Evolutionary conservation across 1,140 invertebrate species (phyloP), one percentile per base, ranked within the genome.

Genomic region (Drosophila littoralis): DNA sequence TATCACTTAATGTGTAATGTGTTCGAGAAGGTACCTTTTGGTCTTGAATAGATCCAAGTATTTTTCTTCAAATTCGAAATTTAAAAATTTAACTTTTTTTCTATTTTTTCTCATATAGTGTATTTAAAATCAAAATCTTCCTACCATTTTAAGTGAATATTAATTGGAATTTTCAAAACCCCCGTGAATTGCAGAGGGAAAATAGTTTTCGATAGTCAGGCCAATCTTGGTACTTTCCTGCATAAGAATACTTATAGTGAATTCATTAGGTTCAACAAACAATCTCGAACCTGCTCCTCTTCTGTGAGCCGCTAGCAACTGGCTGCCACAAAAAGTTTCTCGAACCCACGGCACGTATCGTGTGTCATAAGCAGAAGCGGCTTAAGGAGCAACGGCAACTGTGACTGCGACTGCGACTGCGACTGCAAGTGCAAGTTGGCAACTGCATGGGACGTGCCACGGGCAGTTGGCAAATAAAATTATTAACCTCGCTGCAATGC

Each of bases 401-500:
- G 42, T 54, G 60, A 55, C 35, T 54, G 61, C 22, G 13, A 40
- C 33, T 13, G 50, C 46, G 48, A 35, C 32, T 40, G 33, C 61
- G 50, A 72, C 74, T 45, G 54, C 48, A 22, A 76, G 28, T 36
- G 36, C 59, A 66, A 77, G 40, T 45, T 55, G 52, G 55, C 61
- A 61, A 72, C 73, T 74, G 77, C 67, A 82, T 64, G 65, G 71
- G 46, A 77, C 79, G 70, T 61, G 64, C 51, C 79, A 58, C 45
- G 52, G 71, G 63, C 76, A 75, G 80, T 84, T 84, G 77, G 75
- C 22, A 89, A 90, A 90, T 90, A 83, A 90, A 90, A 90, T 90
- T 90, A 90, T 90, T 90, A 90, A 90, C 88, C 88, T 80, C 88
- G 82, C 83, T 86, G 80, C 83, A 88, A 73, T 90, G 86, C 79